A percentile compares a stretch with the other conserved stretches of the same genome.
These are phyloP conservation scores for Agrypnia vestita DNA, from an alignment of 1,140 invertebrate genomes.

Conservation along the genomic window DNA sequence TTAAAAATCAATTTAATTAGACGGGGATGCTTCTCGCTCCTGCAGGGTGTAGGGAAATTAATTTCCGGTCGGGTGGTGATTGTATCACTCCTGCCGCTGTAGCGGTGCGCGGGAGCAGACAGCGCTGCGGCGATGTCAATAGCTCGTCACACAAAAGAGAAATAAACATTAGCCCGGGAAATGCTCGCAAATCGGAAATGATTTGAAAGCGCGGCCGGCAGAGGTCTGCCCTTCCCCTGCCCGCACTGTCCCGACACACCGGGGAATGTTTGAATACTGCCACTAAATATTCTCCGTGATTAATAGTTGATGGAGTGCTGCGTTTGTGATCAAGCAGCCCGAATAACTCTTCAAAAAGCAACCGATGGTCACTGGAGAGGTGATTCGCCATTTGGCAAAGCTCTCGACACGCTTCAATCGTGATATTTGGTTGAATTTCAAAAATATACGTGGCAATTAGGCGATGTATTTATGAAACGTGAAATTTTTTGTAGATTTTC, in stretches of 20 bases:
- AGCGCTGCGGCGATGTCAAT: slow-evolving; percentile 30
- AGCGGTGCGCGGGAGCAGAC: neutral
- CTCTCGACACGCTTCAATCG: slow-evolving; percentile 10
- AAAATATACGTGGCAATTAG: neutral
- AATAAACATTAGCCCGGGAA: slow-evolving; percentile 35
- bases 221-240: slow-evolving; percentile 21
- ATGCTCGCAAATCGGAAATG: slow-evolving; percentile 19
- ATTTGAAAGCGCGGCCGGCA: slow-evolving; percentile 22
- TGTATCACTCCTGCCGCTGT: slow-evolving; percentile 1
- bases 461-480: neutral
- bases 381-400: slow-evolving; percentile 11
- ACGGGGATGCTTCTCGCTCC: neutral
- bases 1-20: slow-evolving; percentile 52
- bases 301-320: slow-evolving; percentile 13
- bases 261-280: neutral
- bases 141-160: slow-evolving; percentile 37
- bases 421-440: neutral
- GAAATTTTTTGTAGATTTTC: too few species aligned
- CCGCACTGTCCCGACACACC: neutral
- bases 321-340: slow-evolving; percentile 18
- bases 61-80: slow-evolving; percentile 41
- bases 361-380: neutral
- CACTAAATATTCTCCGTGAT: slow-evolving; percentile 13
- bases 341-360: neutral
- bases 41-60: slow-evolving; percentile 24